Percentiles rank a stretch among this genome's conserved stretches.
Evolutionary conservation across 2,888 invertebrate genomes (phyloP).

Genomic region (Cosmopolites sordidus): DNA sequence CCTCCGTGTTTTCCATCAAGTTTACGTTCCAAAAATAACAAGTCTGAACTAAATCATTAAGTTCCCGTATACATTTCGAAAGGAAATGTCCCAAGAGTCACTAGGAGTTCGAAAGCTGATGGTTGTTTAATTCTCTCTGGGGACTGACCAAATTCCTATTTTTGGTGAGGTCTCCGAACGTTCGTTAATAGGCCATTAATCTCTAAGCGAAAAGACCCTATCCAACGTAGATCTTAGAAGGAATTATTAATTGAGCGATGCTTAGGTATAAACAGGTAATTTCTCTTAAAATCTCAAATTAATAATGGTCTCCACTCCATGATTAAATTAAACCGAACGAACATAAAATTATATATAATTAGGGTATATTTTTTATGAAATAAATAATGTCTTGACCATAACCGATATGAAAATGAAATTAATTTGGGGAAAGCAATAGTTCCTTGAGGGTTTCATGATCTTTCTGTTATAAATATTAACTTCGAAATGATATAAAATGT

Average conservation of each 20-base stretch:
- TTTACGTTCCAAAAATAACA: neutral
- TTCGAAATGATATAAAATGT: no score
- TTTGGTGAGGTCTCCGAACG: constrained; percentile 6
- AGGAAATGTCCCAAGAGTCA: constrained; percentile 14
- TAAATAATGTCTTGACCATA: no score
- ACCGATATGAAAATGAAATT: no score
- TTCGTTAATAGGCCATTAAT: constrained; percentile 16
- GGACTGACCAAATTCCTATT: constrained; percentile 12
- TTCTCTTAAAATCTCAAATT: constrained; percentile 7
- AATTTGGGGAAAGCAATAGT: no score
- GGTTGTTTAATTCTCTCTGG: constrained; percentile 16
- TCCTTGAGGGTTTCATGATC: no score
- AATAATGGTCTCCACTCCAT: no score
- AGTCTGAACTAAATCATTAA: constrained; percentile 4
- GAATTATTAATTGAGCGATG: constrained; percentile 15
- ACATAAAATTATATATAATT: no score
- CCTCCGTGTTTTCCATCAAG: neutral
- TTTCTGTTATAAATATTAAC: no score
- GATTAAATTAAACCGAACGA: no score
- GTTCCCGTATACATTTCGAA: constrained; percentile 1
- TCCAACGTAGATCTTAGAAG: constrained; percentile 7
- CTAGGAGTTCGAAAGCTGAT: constrained; percentile 15
- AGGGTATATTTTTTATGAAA: no score
- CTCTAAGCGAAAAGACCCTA: constrained; percentile 7
- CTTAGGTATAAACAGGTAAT: constrained; percentile 12